Conservation (phyloP, 1,140 invertebrate genomes). For the Aricia agestis region DNA sequence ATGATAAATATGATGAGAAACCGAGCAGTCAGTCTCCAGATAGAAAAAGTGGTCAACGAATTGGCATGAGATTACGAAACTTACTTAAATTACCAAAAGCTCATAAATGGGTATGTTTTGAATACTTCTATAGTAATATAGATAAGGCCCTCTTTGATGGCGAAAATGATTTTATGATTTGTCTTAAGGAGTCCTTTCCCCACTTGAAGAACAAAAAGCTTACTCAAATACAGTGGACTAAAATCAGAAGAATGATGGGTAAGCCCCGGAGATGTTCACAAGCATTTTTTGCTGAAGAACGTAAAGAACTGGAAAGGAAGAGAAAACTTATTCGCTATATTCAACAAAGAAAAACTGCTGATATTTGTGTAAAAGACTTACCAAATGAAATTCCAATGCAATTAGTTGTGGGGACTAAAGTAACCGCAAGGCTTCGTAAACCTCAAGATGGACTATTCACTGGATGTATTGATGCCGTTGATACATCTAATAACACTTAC, state of each 20-base stretch:
- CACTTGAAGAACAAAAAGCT: conserved; percentile 91
- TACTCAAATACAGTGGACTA: conserved; percentile 95
- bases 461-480: conserved; percentile 97
- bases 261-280: conserved; percentile 95
- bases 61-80: conserved; percentile 94
- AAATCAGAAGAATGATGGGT: conserved; percentile 96
- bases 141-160: conserved; percentile 96
- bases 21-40: conserved; percentile 77
- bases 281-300: conserved; percentile 97
- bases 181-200: conserved; percentile 95
- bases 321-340: conserved; percentile 94
- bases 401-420: conserved; percentile 97
- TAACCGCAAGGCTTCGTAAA: conserved; percentile 91
- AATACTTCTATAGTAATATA: conserved; percentile 99
- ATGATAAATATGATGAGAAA: conserved; percentile 57
- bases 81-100: conserved; percentile 98
- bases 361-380: conserved; percentile 90
- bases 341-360: conserved; percentile 94
- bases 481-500: conserved; percentile 98
- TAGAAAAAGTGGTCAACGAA: conserved; percentile 89
- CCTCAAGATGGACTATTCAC: conserved; percentile 98
- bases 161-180: conserved; percentile 97
- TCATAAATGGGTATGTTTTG: conserved; percentile 99
- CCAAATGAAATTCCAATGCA: conserved; percentile 97
- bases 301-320: conserved; percentile 92